These are phyloP conservation scores for Brevimyrus niger DNA, from an alignment of 2,113 vertebrate species.

Conservation along the genomic window DNA sequence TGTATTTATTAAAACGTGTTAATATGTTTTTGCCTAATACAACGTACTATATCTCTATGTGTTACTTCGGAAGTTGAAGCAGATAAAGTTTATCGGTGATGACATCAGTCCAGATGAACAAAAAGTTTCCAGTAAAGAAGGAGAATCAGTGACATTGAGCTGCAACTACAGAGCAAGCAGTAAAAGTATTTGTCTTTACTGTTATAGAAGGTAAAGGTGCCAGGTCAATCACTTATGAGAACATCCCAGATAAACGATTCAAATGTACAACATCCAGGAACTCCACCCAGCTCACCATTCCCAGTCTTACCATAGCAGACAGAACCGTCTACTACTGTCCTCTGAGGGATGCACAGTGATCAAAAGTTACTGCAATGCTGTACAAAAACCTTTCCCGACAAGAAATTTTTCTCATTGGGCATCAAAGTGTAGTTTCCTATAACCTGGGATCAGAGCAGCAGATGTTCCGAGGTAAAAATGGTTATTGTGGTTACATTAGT, in stretches of 20 bases:
- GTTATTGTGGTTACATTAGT: no score
- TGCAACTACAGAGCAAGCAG: neutral
- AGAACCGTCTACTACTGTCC: no score
- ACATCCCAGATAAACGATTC: neutral
- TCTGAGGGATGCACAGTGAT: no score
- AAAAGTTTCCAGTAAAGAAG: neutral
- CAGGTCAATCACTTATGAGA: neutral
- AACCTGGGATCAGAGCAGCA: neutral
- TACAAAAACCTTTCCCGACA: no score
- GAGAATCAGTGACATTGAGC: neutral
- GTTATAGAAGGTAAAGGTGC: neutral
- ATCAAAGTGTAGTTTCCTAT: neutral
- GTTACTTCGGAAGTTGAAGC: no score
- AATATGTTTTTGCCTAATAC: no score
- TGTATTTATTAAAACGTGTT: no score
- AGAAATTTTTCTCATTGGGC: no score
- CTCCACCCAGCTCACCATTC: neutral
- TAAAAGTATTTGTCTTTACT: rapidly evolving
- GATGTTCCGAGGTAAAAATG: neutral
- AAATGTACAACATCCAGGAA: neutral
- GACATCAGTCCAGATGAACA: neutral
- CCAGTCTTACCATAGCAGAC: no score
- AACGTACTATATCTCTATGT: no score
- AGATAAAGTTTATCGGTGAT: no score
- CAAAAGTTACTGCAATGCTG: no score